A percentile compares a stretch with the other conserved stretches of the same genome.
These are phyloP conservation scores for Lasiommata megera DNA, from an alignment of 2,888 invertebrate species.

Conservation along the genomic window DNA sequence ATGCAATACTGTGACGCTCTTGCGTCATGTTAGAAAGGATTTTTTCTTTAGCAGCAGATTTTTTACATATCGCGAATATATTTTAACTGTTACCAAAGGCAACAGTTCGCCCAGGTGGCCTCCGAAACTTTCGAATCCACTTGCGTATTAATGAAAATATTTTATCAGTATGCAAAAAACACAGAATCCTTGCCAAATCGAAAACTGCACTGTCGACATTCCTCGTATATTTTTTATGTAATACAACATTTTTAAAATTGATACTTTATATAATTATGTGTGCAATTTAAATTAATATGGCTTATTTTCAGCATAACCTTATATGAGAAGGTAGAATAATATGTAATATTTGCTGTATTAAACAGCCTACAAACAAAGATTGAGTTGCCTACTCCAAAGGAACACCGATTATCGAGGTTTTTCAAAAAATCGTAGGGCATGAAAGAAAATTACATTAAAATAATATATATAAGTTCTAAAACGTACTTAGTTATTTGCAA, in stretches of 20 bases:
- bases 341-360: too few relatives aligned
- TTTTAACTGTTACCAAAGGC: slow-evolving; percentile 25
- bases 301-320: too few relatives aligned
- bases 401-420: too few relatives aligned
- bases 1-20: slow-evolving; percentile 51
- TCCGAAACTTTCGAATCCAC: slow-evolving; percentile 23
- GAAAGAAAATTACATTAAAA: too few relatives aligned
- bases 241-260: not conserved
- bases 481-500: too few relatives aligned
- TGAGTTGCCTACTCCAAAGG: too few relatives aligned
- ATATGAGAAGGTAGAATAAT: too few relatives aligned
- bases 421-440: too few relatives aligned
- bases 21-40: slow-evolving; percentile 65
- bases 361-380: too few relatives aligned
- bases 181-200: not conserved
- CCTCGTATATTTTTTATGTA: not conserved
- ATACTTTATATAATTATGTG: not conserved
- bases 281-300: not conserved
- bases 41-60: slow-evolving; percentile 51
- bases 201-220: not conserved
- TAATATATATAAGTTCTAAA: too few relatives aligned
- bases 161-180: not conserved
- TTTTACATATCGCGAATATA: slow-evolving; percentile 15
- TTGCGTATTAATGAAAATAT: slow-evolving; percentile 2
- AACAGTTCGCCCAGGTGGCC: slow-evolving; percentile 21